Base-by-base conservation (phyloP, 2,888 invertebrate species). In the Rhorus exstirpatorius region DNA sequence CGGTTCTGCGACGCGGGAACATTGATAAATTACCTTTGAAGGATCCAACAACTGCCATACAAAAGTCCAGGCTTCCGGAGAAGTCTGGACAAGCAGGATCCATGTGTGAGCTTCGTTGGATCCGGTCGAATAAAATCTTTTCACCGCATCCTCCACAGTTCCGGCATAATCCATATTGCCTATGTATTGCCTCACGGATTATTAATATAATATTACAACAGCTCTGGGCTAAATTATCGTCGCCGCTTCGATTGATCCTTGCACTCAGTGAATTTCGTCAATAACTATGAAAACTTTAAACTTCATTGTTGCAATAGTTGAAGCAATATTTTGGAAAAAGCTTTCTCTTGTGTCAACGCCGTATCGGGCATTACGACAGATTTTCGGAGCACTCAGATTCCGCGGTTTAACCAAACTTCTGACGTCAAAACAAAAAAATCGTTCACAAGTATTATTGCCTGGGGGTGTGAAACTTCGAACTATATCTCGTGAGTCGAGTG, bases 21-120 rank as follows among this genome's bases (percentile, higher is more conserved):
- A 8, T 38, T 38, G 8, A n/a, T 12, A 21, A 26, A 46, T 17
- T 70, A 98, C 98, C 95, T 97, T 97, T 86, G 95, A 95, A 7
- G 96, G 95, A 90, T 96, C 95, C 87, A 99, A 94, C 31, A 99
- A 94, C 84, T 97, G 96, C 98, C 98, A 98, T 4, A 97, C 96
- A 92, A 98, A 98, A 87, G 96, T 96, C 99, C 99, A 99, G 35
- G 98, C 98, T 92, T 97, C 96, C 0, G 96, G 95, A 24, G 97
- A 97, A 85, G 96, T 94, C 93, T 98, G 98, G 10, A 97, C 97
- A 86, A 96, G 94, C 46, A 97, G 96, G 55, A 99, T 95, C 97
- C 97, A 98, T 58, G 96, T 95, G 90, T 98, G 97, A 81, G 97
- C 96, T 87, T 96, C 96, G 10, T 96, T 95, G 89, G 97, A 96